Base-by-base conservation (phyloP, 1,140 invertebrate species). In the Drosophila suzukii region DNA sequence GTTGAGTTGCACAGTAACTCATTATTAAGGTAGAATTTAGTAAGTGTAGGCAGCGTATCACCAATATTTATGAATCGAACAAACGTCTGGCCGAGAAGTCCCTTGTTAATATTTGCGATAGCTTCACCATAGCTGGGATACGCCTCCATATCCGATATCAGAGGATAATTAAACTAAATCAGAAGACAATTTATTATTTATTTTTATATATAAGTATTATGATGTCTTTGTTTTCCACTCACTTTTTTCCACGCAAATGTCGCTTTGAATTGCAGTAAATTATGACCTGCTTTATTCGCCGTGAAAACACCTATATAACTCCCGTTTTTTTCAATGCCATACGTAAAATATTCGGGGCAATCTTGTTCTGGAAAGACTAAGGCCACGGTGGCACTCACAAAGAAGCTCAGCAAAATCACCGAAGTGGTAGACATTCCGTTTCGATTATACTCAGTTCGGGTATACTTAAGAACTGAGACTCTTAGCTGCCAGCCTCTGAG, bases 231-330 rank as follows among this genome's bases (percentile, higher is more conserved):
- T 2, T 50, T 32, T 0, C 11, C 10, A 50, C 13, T 50, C 13
- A 50, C 47, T 0, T 15, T 2, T 32, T 1, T 15, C 7, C 1
- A 17, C 2, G 4, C 1, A n/a, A 50, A 50, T 3, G 0, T 11
- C 2, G 13, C 27, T 5, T 0, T 11, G 5, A 30, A 50, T 5
- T 32, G 15, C 13, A 50, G 11, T 0, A 11, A 0, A 5, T 8
- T 6, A 15, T 8, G 3, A 0, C n/a, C 4, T 11, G 27, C n/a
- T 6, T 15, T 0, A 0, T 50, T 15, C 0, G 47, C 47, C n/a
- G 47, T 50, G 7, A 50, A 50, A 50, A 50, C 5, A n/a, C 27
- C 47, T 15, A 50, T 50, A 27, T 5, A 11, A 50, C 27, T 32
- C 0, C 47, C 47, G 27, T 15, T 6, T 4, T 7, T n/a, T 0